These are phyloP conservation scores for Channa argus DNA, from an alignment of 2,113 vertebrate species.

Conservation along the genomic window DNA sequence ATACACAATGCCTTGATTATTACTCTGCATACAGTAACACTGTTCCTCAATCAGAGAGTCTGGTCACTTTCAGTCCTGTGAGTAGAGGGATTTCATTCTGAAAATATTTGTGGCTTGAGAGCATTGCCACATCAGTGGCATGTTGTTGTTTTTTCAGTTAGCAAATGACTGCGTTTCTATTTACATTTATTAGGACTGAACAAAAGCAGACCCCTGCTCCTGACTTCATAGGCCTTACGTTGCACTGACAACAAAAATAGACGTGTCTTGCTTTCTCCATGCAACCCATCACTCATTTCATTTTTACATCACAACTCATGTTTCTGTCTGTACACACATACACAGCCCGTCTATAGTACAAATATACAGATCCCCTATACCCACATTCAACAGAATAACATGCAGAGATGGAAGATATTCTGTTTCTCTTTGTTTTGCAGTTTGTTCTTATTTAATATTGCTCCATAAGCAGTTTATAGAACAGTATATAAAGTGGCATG, in stretches of 20 bases:
- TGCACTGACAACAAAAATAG: constrained; percentile 53
- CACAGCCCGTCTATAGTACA: constrained; percentile 62
- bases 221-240: constrained; percentile 1
- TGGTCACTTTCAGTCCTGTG: background rate
- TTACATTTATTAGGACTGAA: constrained; percentile 23
- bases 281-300: constrained; percentile 7
- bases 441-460: background rate
- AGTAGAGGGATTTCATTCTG: background rate
- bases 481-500: constrained; percentile 1
- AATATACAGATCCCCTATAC: constrained; percentile 63
- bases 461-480: background rate
- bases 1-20: constrained; percentile 2
- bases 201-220: background rate
- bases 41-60: background rate
- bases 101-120: constrained; percentile 27
- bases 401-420: background rate
- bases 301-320: constrained; percentile 55
- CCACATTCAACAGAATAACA: background rate
- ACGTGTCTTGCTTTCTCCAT: constrained; percentile 30
- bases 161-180: constrained; percentile 27
- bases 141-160: background rate
- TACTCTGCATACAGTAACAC: background rate
- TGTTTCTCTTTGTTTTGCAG: background rate
- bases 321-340: constrained; percentile 45
- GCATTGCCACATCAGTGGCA: background rate